phyloP scores from a whole-genome alignment of 2,888 invertebrate species.

The Nasonovia ribisnigri region DNA sequence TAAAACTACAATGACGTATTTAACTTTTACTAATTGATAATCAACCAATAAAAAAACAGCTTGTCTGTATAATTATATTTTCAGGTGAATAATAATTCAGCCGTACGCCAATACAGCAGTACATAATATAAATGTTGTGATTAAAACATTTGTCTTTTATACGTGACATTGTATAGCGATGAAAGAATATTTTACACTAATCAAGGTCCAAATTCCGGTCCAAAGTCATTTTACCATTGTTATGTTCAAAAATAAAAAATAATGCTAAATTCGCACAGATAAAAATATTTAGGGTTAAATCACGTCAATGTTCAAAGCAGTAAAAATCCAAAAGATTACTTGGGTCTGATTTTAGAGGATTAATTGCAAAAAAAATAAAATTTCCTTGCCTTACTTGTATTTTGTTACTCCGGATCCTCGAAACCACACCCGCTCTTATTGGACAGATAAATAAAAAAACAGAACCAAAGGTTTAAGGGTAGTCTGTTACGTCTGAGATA shows the following conservation, averaged over 20 bases:
- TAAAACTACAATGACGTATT: background rate
- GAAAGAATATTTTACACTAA: background rate
- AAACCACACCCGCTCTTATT: background rate
- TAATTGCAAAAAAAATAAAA: background rate
- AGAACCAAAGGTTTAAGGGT: background rate
- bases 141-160: background rate
- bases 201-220: background rate
- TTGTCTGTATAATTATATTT: background rate
- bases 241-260: background rate
- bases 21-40: background rate
- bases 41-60: background rate
- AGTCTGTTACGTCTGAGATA: background rate
- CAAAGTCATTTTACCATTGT: background rate
- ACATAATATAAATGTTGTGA: background rate
- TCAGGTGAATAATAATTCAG: background rate
- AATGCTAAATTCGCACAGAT: background rate
- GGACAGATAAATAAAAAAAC: background rate
- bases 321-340: conserved; percentile 2
- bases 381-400: background rate
- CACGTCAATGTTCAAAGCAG: background rate
- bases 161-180: background rate
- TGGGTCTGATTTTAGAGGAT: background rate
- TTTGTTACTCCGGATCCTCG: background rate
- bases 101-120: background rate
- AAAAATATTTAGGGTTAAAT: background rate